Percentiles rank a stretch among this genome's conserved stretches.
Evolutionary conservation across 1,140 invertebrate genomes (phyloP).

Genomic region (Ctenoplectra terminalis): DNA sequence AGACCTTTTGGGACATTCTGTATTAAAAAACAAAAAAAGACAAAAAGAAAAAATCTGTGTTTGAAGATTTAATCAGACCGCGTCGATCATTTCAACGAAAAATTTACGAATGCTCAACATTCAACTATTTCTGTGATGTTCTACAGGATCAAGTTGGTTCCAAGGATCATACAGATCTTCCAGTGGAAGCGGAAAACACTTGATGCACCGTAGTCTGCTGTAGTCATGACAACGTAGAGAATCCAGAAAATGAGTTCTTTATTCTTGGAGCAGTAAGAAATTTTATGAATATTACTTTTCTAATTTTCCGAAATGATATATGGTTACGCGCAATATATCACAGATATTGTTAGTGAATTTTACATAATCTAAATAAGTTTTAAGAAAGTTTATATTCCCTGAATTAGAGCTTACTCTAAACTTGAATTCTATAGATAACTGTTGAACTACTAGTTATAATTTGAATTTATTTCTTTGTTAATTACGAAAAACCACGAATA

Average conservation of each 20-base stretch:
- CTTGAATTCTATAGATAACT: too few relatives aligned
- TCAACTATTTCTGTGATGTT: conserved; percentile 15
- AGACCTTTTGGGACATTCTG: too few relatives aligned
- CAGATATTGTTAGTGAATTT: too few relatives aligned
- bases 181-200: neutral
- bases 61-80: neutral
- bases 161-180: conserved; percentile 3
- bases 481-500: too few relatives aligned
- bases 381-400: too few relatives aligned
- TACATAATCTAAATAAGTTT: too few relatives aligned
- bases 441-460: too few relatives aligned
- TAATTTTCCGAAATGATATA: too few relatives aligned
- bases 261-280: neutral
- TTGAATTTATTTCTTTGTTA: neutral
- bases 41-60: neutral
- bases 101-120: neutral
- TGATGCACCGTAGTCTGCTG: neutral
- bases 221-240: neutral
- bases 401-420: too few relatives aligned
- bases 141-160: neutral
- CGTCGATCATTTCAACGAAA: neutral
- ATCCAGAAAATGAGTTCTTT: neutral
- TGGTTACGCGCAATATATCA: too few relatives aligned
- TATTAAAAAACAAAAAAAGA: too few relatives aligned
- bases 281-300: too few relatives aligned